Evolutionary conservation across 2,113 vertebrate genomes (phyloP), one percentile per base, ranked within the genome.

Genomic region (Nycticorax nycticorax): DNA sequence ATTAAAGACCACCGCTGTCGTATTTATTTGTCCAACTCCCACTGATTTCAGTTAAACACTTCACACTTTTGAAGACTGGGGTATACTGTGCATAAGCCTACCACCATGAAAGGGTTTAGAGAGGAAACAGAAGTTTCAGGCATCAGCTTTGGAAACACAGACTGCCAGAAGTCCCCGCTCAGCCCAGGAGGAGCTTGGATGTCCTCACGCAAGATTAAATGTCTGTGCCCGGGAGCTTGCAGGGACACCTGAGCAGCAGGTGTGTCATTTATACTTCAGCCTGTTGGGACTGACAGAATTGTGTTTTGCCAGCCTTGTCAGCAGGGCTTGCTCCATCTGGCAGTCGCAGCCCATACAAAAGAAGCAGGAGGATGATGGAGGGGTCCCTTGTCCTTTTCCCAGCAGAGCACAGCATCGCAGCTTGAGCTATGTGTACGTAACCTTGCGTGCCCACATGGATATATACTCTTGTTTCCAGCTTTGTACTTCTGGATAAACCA

Each of bases 201-300:
- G 57, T 79, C 69, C 37, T 90, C 24, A 30, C 1, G 0, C 32
- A 48, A 88, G 87, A 82, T 88, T 88, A 89, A 79, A 85, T 74
- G 45, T 64, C 80, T 74, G 35, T 48, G 19, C 48, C 53, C 0
- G 4, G 48, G 60, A 95, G 69, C 63, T 78, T 78, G 43, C 71
- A 85, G 62, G 69, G 71, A 85, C 77, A 91, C 81, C 93, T 76
- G 92, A 88, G 77, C 69, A 93, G 84, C 94, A 88, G 84, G 96
- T 89, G 69, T 9, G 3, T 69, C 69, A 22, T 86, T 85, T 92
- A 56, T 39, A 43, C 80, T 63, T 56, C 45, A 72, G 84, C 60
- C 77, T 64, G 35, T 56, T 43, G 69, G 69, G 80, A 86, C 60
- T 71, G 26, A 12, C 10, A 74, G 37, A 66, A 30, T 2, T 1